Conservation (phyloP, 1,140 invertebrate genomes). For the Drosophila busckii region DNA sequence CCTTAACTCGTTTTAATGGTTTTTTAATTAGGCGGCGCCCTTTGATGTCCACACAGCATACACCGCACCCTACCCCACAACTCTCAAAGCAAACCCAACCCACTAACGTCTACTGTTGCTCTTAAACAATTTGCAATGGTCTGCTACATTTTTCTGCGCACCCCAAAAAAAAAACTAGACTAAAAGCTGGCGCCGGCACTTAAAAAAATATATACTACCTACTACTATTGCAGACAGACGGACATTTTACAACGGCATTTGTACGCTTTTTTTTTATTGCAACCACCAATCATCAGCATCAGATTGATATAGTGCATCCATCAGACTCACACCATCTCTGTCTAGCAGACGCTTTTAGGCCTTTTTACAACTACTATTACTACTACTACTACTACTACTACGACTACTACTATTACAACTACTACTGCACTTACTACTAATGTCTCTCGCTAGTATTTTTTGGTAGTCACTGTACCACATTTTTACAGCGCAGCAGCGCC, state of each 20-base stretch:
- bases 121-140: slow-evolving; percentile 31
- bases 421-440: too few species aligned
- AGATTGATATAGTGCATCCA: slow-evolving; percentile 21
- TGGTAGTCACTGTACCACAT: slow-evolving; percentile 73
- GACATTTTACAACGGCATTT: slow-evolving; percentile 60
- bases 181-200: too few species aligned
- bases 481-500: slow-evolving; percentile 46
- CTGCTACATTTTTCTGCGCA: slow-evolving; percentile 28
- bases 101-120: not conserved
- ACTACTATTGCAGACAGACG: slow-evolving; percentile 15
- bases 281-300: slow-evolving; percentile 39
- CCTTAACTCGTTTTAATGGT: slow-evolving; percentile 66
- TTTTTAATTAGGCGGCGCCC: slow-evolving; percentile 66
- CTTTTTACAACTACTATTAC: slow-evolving; percentile 38
- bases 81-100: too few species aligned
- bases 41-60: slow-evolving; percentile 39
- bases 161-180: not conserved
- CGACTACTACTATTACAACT: slow-evolving; percentile 17
- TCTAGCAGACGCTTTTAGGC: slow-evolving; percentile 20
- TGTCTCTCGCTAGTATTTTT: slow-evolving; percentile 60
- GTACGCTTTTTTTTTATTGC: slow-evolving; percentile 70
- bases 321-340: slow-evolving; percentile 11
- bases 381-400: too few species aligned
- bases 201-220: slow-evolving; percentile 29
- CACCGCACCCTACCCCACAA: not conserved